These are phyloP conservation scores for Acropora yongei DNA, from an alignment of 64 coral and sea anemone genomes.

Conservation along the genomic window DNA sequence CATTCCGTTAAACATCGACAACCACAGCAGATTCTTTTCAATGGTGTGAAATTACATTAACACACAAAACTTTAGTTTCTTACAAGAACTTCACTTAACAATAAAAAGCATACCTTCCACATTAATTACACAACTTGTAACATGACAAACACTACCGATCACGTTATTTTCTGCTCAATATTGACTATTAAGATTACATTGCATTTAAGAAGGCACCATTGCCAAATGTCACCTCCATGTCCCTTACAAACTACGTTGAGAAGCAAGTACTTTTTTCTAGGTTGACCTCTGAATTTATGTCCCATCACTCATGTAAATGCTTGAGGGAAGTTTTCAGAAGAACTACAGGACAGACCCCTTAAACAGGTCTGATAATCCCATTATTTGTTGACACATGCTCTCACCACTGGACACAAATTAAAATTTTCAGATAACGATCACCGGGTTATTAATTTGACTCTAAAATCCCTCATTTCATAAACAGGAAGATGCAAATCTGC, in stretches of 20 bases:
- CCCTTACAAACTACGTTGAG: background rate
- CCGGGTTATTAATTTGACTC: background rate
- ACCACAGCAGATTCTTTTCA: background rate
- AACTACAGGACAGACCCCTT: background rate
- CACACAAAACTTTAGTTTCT: background rate
- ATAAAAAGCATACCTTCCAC: background rate
- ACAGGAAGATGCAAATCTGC: constrained; percentile 46
- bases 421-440: background rate
- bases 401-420: background rate
- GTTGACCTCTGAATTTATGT: background rate
- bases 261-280: background rate
- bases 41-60: background rate
- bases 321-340: background rate
- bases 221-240: background rate
- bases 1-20: background rate
- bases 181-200: background rate
- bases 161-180: background rate
- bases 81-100: background rate
- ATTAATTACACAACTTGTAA: background rate
- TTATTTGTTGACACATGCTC: background rate
- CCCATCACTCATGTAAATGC: background rate
- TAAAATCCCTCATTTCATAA: background rate
- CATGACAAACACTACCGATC: background rate
- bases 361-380: background rate
- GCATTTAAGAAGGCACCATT: background rate